phyloP scores from a whole-genome alignment of 2,113 vertebrate genomes.

The Narcine bancroftii region DNA sequence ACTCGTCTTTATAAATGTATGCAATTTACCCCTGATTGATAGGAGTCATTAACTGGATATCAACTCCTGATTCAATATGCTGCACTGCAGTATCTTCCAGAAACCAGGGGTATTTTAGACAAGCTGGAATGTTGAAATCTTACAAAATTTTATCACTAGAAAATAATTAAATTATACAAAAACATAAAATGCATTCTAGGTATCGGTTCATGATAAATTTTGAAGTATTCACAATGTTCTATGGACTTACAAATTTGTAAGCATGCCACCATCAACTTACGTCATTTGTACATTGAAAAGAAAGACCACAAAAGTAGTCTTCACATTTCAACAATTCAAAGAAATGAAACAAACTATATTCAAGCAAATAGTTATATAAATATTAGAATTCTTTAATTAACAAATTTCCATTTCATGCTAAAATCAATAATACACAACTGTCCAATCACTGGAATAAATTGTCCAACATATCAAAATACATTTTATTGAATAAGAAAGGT shows the following conservation, averaged over 20 bases:
- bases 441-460: too few relatives aligned
- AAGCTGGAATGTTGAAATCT: slow-evolving; percentile 4
- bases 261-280: neutral
- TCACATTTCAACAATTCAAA: neutral
- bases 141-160: neutral
- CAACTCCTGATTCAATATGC: slow-evolving; percentile 37
- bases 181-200: neutral
- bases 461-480: too few relatives aligned
- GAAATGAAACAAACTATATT: neutral
- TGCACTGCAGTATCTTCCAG: slow-evolving; percentile 28
- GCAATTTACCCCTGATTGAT: slow-evolving; percentile 35
- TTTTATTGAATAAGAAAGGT: too few relatives aligned
- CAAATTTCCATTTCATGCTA: neutral
- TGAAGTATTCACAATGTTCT: neutral
- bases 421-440: too few relatives aligned
- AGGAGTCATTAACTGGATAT: slow-evolving; percentile 35
- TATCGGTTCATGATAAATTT: neutral
- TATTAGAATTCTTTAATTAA: neutral
- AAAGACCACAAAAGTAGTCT: neutral
- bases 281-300: neutral
- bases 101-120: slow-evolving; percentile 10
- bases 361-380: neutral
- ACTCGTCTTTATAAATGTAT: slow-evolving; percentile 26
- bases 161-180: neutral
- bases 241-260: neutral